phyloP scores from a whole-genome alignment of 92 coral and sea anemone genomes.

The Phenganax marumi region DNA sequence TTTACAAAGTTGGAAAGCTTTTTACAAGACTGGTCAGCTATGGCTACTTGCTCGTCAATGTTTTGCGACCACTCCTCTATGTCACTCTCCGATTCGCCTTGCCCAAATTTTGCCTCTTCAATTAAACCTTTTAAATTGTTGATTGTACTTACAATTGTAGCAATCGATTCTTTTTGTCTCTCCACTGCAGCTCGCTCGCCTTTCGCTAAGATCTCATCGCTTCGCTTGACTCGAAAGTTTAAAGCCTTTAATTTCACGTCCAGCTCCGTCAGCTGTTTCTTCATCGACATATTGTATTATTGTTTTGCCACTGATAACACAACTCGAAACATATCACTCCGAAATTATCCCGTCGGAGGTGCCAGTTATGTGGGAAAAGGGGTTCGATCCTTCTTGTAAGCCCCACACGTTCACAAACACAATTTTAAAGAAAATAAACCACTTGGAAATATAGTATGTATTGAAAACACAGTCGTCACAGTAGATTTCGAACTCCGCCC shows the following conservation, averaged over 20 bases:
- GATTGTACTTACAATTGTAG: constrained; percentile 27
- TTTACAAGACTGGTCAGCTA: constrained; percentile 25
- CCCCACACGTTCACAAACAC: background rate
- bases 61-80: constrained; percentile 36
- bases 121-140: constrained; percentile 34
- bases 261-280: constrained; percentile 43
- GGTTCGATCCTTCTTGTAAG: background rate
- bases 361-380: constrained; percentile 40
- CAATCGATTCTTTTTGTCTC: constrained; percentile 21
- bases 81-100: constrained; percentile 36
- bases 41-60: constrained; percentile 8
- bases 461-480: no score
- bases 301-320: no score
- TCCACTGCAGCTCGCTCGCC: constrained; percentile 30
- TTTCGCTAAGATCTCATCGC: constrained; percentile 20
- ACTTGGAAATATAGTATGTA: no score
- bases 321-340: no score
- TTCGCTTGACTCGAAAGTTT: constrained; percentile 25
- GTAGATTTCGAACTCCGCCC: no score
- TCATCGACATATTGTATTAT: constrained; percentile 10
- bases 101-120: constrained; percentile 37
- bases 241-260: constrained; percentile 50
- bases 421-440: no score
- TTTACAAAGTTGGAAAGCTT: background rate
- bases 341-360: constrained; percentile 49